phyloP scores from a whole-genome alignment of 2,888 invertebrate species.

The Yponomeuta sedellus region DNA sequence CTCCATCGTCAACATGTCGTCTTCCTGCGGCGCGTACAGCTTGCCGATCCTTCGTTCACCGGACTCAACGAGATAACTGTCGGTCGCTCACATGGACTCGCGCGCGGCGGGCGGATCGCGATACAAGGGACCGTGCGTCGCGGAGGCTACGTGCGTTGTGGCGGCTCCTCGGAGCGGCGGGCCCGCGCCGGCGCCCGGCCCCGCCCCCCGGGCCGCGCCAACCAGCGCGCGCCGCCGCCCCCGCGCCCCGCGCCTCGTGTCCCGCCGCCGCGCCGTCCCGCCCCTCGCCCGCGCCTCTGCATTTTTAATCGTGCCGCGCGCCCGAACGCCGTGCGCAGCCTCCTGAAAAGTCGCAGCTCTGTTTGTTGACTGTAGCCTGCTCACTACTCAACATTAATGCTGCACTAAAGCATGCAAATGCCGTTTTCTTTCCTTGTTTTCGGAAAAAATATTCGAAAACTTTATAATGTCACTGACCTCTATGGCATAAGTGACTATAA shows the following conservation, averaged over 20 bases:
- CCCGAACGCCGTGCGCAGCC: conserved; percentile 47
- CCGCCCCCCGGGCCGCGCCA: conserved; percentile 22
- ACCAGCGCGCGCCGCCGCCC: conserved; percentile 50
- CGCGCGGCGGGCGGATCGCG: conserved; percentile 43
- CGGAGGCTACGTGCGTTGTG: conserved; percentile 55
- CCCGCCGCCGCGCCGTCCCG: conserved; percentile 44
- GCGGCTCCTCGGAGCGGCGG: conserved; percentile 35
- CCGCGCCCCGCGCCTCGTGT: conserved; percentile 34
- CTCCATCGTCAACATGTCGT: conserved; percentile 94
- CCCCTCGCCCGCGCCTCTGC: conserved; percentile 34
- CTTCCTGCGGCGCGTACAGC: conserved; percentile 90
- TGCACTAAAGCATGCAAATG: conserved; percentile 1
- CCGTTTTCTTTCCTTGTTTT: neutral
- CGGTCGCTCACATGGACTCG: conserved; percentile 74
- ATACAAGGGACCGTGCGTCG: conserved; percentile 67
- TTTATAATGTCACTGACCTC: no score
- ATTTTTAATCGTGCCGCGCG: conserved; percentile 71
- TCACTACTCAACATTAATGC: neutral
- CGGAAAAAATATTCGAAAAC: no score
- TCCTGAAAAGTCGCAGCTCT: conserved; percentile 69
- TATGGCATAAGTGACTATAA: no score
- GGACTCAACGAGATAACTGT: conserved; percentile 68
- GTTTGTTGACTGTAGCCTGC: conserved; percentile 67
- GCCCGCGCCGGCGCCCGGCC: conserved; percentile 27
- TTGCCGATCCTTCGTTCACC: conserved; percentile 78